These are phyloP conservation scores for Pelodiscus sinensis DNA, from an alignment of 2,113 vertebrate species.

Conservation along the genomic window DNA sequence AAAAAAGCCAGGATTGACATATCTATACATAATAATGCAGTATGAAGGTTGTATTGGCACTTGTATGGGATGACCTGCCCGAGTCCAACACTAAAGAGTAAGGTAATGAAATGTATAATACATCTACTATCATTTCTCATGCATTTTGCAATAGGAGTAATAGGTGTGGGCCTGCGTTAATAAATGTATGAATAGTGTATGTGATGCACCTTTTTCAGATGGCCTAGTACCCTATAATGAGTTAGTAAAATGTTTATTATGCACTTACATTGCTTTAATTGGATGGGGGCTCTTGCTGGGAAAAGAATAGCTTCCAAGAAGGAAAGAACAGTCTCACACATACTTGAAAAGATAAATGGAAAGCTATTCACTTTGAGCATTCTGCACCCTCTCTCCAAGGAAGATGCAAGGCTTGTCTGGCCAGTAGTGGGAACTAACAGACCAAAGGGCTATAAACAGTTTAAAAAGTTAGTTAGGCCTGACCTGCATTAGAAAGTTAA, in stretches of 20 bases:
- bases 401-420: neutral
- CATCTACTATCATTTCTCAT: neutral
- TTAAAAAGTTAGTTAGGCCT: neutral
- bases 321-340: neutral
- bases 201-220: neutral
- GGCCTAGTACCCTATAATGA: neutral
- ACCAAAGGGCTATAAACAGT: neutral
- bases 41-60: too few relatives aligned
- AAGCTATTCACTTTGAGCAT: neutral
- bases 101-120: neutral
- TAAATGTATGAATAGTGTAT: too few relatives aligned
- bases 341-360: neutral
- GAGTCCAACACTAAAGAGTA: neutral
- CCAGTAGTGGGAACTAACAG: neutral
- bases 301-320: neutral
- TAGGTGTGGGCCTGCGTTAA: neutral
- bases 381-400: neutral
- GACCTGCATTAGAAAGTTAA: too few relatives aligned
- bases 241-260: neutral
- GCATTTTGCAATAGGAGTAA: neutral
- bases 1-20: neutral
- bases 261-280: accelerated
- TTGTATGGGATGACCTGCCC: neutral
- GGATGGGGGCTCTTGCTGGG: neutral
- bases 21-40: neutral